Conservation (phyloP, 2,797 vertebrate species). For the Margarornis squamiger region DNA sequence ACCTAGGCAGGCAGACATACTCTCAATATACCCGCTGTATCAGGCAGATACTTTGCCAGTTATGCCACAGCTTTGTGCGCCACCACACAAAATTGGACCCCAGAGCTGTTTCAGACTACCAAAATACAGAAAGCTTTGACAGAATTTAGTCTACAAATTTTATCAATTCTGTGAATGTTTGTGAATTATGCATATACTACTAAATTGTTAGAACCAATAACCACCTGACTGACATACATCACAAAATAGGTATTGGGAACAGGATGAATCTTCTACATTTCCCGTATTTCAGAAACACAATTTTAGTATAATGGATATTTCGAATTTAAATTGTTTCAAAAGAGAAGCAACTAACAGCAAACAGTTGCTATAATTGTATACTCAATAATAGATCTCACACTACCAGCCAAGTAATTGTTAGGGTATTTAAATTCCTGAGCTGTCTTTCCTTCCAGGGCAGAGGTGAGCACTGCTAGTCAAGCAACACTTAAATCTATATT, state of each 20-base stretch:
- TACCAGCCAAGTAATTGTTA: slow-evolving; percentile 33
- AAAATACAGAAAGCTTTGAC: background rate
- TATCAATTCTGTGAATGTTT: background rate
- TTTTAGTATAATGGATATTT: background rate
- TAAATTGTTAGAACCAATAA: background rate
- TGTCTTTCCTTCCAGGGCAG: slow-evolving; percentile 27
- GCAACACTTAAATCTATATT: slow-evolving; percentile 11
- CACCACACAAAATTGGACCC: background rate
- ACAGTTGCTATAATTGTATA: background rate
- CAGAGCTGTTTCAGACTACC: background rate
- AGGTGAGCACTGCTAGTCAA: background rate
- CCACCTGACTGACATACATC: background rate
- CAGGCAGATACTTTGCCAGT: background rate
- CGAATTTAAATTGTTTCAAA: background rate
- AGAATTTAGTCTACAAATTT: background rate
- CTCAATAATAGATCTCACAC: background rate
- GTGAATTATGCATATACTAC: background rate
- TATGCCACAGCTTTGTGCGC: background rate
- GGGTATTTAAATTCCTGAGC: background rate
- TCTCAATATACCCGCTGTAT: accelerated
- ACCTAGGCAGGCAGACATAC: background rate
- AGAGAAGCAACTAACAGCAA: background rate
- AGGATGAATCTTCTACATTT: background rate
- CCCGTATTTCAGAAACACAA: background rate
- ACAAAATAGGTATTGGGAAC: background rate